Base-by-base conservation (phyloP, 2,888 invertebrate species). In the Caenorhabditis drosophilae region DNA sequence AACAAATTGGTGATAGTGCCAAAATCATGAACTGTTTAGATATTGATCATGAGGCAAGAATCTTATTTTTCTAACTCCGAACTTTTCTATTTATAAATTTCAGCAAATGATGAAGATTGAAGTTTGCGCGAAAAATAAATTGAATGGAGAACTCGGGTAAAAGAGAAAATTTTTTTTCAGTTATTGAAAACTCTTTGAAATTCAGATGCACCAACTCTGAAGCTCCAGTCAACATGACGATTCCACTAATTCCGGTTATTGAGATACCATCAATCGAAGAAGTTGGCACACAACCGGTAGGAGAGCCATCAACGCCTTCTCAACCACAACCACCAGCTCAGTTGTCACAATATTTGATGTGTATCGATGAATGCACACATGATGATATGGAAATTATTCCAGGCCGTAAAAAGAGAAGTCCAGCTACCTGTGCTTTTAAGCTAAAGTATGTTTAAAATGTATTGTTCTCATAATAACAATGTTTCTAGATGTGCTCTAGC, bases 281-380 rank as follows among this genome's bases (percentile, higher is more conserved):
- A 35, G 34, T 58, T n/a, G 52, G 53, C 42, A 57, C 57, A n/a
- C 52, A 52, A 26, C 56, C 56, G 45, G 55, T 48, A 12, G 55
- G 59, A 55, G 55, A 59, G 16, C 49, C 48, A 22, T 52, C 53
- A 23, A 15, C 15, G 26, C 34, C 52, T 4, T 47, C 47, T 44
- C 52, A 61, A 41, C 48, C 53, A 45, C 54, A 55, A 62, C 52
- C 67, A 56, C 78, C 78, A 42, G 66, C 70, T 18, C 73, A 77
- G 35, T 61, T 78, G n/a, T 56, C 73, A 23, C 77, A 79, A 46
- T 81, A 74, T 53, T 67, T 81, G 40, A 77, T 79, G 75, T 81
- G 81, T 51, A 81, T 81, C 23, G 81, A 81, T 44, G 72, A 80
- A 42, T 81, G 81, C 52, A 64, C 76, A 15, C 76, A 79, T 73